Conservation (phyloP, 2,113 vertebrate species). For the Colinus virginianus region DNA sequence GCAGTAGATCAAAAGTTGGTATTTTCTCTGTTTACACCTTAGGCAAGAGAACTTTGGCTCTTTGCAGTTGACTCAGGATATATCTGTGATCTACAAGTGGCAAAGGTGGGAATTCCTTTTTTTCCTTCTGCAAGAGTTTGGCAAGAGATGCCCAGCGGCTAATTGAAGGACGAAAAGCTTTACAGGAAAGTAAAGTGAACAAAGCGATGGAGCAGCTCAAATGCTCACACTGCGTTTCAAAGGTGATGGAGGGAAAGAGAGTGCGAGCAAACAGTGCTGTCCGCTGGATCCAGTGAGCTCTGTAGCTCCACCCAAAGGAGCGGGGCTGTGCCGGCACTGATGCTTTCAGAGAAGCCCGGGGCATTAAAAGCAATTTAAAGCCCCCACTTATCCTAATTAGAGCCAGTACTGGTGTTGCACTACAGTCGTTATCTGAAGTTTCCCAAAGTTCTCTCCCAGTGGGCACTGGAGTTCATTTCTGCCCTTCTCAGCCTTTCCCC, state of each 20-base stretch:
- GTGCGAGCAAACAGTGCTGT: not conserved
- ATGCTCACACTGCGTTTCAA: fast-evolving
- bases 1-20: constrained; percentile 1
- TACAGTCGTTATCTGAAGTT: not conserved
- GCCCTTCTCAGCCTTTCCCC: not conserved
- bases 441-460: not conserved
- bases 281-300: not conserved
- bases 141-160: not conserved
- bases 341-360: not conserved
- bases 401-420: not conserved
- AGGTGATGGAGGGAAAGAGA: not conserved
- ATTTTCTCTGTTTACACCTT: constrained; percentile 42
- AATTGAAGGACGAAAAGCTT: not conserved
- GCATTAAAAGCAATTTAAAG: not conserved
- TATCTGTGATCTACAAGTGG: not conserved
- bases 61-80: not conserved
- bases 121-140: not conserved
- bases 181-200: not conserved
- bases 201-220: not conserved
- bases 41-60: constrained; percentile 2
- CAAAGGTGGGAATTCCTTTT: not conserved
- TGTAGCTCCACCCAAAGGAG: not conserved
- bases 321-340: not conserved
- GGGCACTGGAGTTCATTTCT: not conserved
- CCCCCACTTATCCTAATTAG: not conserved